A percentile compares a stretch with the other conserved stretches of the same genome.
Conservation (phyloP, 2,888 invertebrate genomes). For the Amblyteles armatorius region DNA sequence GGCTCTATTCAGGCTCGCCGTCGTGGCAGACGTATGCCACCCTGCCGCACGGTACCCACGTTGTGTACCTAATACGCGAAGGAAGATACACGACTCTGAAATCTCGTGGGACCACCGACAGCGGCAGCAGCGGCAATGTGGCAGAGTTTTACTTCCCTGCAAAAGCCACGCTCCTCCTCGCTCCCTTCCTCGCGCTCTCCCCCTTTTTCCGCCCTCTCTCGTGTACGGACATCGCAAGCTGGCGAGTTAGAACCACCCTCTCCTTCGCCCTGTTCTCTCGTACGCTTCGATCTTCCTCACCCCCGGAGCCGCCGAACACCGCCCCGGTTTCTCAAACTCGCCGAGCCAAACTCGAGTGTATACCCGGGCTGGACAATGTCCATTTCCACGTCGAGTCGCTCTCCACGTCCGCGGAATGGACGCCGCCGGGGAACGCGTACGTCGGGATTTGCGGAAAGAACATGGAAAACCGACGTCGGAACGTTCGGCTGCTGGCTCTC, state of each 20-base stretch:
- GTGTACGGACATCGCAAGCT: conserved; percentile 23
- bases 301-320: neutral
- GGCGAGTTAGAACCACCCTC: conserved; percentile 33
- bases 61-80: conserved; percentile 60
- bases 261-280: conserved; percentile 28
- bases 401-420: neutral
- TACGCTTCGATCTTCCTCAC: conserved; percentile 6
- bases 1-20: conserved; percentile 50
- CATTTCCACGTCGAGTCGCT: conserved; percentile 21
- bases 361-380: conserved; percentile 37
- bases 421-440: conserved; percentile 15
- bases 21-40: conserved; percentile 46
- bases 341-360: conserved; percentile 1
- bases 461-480: conserved; percentile 27
- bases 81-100: conserved; percentile 58
- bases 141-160: conserved; percentile 48
- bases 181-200: conserved; percentile 25
- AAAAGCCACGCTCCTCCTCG: conserved; percentile 45
- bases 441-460: conserved; percentile 51
- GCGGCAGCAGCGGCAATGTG: conserved; percentile 4
- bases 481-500: conserved; percentile 8
- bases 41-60: conserved; percentile 42
- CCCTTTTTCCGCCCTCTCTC: conserved; percentile 28
- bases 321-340: conserved; percentile 30
- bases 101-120: conserved; percentile 52